Conservation (phyloP, 2,888 invertebrate genomes). For the Stictocephala bisonia region DNA sequence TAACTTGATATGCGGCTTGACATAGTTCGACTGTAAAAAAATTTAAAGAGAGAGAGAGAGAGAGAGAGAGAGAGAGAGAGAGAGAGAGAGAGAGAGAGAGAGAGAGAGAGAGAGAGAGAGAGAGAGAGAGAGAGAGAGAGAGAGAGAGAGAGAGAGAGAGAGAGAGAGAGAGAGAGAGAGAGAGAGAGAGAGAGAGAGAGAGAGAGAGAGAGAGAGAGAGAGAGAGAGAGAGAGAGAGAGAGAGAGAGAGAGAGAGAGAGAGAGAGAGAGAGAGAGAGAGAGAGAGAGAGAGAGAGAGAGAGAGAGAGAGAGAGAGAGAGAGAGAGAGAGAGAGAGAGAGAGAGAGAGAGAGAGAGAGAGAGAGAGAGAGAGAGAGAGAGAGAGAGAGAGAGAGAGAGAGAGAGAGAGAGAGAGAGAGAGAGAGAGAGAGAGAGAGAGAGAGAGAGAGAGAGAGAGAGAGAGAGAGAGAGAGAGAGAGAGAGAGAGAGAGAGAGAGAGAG, state of each 20-base stretch:
- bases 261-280: neutral
- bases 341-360: neutral
- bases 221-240: neutral
- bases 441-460: neutral
- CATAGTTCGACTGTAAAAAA: too few relatives aligned
- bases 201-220: neutral
- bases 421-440: neutral
- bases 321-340: neutral
- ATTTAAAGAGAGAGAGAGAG: too few relatives aligned
- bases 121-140: neutral
- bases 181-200: neutral
- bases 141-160: neutral
- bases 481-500: neutral
- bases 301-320: neutral
- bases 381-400: neutral
- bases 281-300: neutral
- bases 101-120: neutral
- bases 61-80: neutral
- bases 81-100: neutral
- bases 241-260: neutral
- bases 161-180: neutral
- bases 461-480: neutral
- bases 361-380: neutral
- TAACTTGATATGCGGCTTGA: too few relatives aligned
- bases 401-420: neutral